A percentile compares a stretch with the other conserved stretches of the same genome.
Evolutionary conservation across 2,888 invertebrate species (phyloP).

Genomic region (Anagyrus pseudococci): DNA sequence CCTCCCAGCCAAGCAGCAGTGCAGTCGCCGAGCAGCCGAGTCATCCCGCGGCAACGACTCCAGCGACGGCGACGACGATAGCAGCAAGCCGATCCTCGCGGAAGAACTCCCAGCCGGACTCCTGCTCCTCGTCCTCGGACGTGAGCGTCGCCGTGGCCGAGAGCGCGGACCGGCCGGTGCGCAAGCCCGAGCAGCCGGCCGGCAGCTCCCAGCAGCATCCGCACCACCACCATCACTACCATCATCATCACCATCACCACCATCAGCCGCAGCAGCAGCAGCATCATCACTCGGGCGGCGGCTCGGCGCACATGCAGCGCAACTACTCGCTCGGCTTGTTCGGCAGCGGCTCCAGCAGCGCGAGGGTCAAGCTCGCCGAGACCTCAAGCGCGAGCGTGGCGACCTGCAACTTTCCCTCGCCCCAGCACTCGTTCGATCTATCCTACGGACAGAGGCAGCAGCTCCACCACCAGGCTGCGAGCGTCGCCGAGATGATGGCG

Average conservation of each 20-base stretch:
- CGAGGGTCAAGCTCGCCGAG: constrained; percentile 58
- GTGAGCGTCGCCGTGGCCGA: constrained; percentile 68
- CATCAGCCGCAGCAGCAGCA: constrained; percentile 58
- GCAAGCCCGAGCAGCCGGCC: constrained; percentile 33
- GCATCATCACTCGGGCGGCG: constrained; percentile 57
- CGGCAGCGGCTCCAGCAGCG: constrained; percentile 56
- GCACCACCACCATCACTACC: constrained; percentile 74
- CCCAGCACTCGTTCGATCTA: constrained; percentile 64
- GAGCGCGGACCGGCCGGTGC: constrained; percentile 64
- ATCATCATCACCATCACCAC: constrained; percentile 63
- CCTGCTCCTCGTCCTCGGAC: constrained; percentile 79
- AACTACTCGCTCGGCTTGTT: constrained; percentile 58
- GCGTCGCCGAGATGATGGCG: constrained; percentile 12
- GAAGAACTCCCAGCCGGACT: constrained; percentile 72
- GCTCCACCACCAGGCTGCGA: constrained; percentile 27
- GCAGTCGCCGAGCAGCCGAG: not conserved
- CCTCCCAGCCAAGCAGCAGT: too few relatives aligned
- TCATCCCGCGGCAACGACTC: constrained; percentile 44
- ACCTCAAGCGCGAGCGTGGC: constrained; percentile 63
- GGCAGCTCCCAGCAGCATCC: constrained; percentile 13
- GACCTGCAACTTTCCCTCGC: constrained; percentile 59
- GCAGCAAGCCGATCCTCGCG: constrained; percentile 61
- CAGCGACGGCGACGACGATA: constrained; percentile 39
- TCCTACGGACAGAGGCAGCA: constrained; percentile 42
- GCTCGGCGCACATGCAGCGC: constrained; percentile 41